A percentile compares a stretch with the other conserved stretches of the same genome.
These are phyloP conservation scores for Lophius americanus DNA, from an alignment of 2,797 vertebrate species.

Conservation along the genomic window DNA sequence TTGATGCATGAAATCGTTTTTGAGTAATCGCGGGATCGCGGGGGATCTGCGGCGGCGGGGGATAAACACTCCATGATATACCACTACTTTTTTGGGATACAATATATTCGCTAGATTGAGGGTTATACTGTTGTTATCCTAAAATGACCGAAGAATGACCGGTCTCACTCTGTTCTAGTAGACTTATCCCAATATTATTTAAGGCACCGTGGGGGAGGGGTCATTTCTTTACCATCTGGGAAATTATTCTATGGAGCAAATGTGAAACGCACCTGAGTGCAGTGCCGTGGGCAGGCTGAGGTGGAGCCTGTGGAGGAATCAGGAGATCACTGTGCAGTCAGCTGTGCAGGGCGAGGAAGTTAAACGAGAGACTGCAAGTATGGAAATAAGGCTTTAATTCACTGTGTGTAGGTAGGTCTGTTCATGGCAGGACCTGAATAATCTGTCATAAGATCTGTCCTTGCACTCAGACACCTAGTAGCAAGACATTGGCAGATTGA, in stretches of 20 bases:
- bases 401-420: conserved; percentile 36
- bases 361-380: conserved; percentile 29
- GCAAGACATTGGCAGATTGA: conserved; percentile 3
- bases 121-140: too few relatives aligned
- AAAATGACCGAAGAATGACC: too few relatives aligned
- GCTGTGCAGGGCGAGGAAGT: conserved; percentile 41
- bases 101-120: too few relatives aligned
- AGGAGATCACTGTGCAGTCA: conserved; percentile 70
- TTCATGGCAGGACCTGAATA: conserved; percentile 35
- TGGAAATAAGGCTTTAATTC: conserved; percentile 57
- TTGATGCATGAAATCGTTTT: too few relatives aligned
- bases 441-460: conserved; percentile 27
- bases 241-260: not conserved
- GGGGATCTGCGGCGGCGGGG: too few relatives aligned
- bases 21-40: too few relatives aligned
- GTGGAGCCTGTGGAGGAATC: conserved; percentile 34
- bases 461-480: conserved; percentile 23
- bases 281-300: conserved; percentile 15
- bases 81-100: too few relatives aligned
- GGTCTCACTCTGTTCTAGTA: too few relatives aligned
- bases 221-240: too few relatives aligned
- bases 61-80: too few relatives aligned
- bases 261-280: conserved; percentile 21
- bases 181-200: too few relatives aligned
- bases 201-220: too few relatives aligned